Evolutionary conservation across 2,888 invertebrate genomes (phyloP), one percentile per base, ranked within the genome.

Genomic region (Melinaea menophilus): DNA sequence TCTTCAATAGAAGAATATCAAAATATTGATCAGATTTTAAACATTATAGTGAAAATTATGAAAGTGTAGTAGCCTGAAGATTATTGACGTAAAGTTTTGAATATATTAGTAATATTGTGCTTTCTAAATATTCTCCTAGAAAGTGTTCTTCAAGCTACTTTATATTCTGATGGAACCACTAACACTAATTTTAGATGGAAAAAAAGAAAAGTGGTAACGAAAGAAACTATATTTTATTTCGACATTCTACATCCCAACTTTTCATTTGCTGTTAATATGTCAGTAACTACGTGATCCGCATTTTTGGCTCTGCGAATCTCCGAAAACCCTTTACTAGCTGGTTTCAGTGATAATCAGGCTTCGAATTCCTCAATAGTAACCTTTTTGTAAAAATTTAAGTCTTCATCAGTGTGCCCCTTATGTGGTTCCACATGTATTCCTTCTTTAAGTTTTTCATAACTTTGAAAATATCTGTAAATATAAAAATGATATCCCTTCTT

Each of bases 201-300:
- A 57, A 31, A 46, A 22, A 22, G 22, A 57, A 37, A 57, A 57
- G 9, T 57, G 57, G 22, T 41, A 57, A 46, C 7, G 46, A 46
- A 57, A 22, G 45, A 46, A 57, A 13, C 22, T 4, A 31, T 22
- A 13, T 57, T 57, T 5, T 45, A 57, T 22, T 22, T 22, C 13
- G 57, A 57, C 56, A 56, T 41, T 56, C 41, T 41, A 11, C 45
- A 56, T n/a, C 56, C 41, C 56, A 56, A 45, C 13, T 11, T 45
- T 56, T 56, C 22, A 41, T 56, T 41, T 45, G 56, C 56, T 56
- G 35, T 45, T 2, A 56, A 13, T 13, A 56, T n/a, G 22, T 56
- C 56, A 13, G 35, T 13, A n/a, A 56, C 45, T 41, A 56, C 13
- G 4, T 56, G n/a, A 41, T 56, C 45, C 45, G 41, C 41, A 45